These are phyloP conservation scores for Carettochelys insculpta DNA, from an alignment of 2,113 vertebrate genomes.

Conservation along the genomic window DNA sequence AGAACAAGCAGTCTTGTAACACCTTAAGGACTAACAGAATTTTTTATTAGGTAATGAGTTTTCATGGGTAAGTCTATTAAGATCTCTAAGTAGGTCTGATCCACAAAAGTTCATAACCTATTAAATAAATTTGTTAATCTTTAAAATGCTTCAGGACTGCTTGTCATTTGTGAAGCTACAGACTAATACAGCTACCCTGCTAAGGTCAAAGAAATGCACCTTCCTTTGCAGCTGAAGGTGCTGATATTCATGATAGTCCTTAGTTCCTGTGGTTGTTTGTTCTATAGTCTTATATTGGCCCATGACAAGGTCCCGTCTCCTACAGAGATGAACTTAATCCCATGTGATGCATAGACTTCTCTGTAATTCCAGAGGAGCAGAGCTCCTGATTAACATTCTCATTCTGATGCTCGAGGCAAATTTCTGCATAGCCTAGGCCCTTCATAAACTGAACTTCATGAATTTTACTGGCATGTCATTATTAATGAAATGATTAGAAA, in stretches of 20 bases:
- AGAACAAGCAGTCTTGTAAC: too few species aligned
- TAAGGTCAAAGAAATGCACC: not conserved
- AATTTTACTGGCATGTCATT: not conserved
- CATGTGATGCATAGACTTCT: not conserved
- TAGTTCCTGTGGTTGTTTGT: rapidly evolving
- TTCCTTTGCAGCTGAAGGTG: not conserved
- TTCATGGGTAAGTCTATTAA: too few species aligned
- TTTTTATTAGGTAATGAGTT: too few species aligned
- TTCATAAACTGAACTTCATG: not conserved
- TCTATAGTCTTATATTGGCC: not conserved
- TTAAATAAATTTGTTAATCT: too few species aligned
- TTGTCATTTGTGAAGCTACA: too few species aligned
- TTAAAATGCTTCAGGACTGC: too few species aligned
- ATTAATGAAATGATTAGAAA: not conserved
- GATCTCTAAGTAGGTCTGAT: too few species aligned
- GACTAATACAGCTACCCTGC: too few species aligned
- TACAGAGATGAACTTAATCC: not conserved
- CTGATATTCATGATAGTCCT: not conserved
- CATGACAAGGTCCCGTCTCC: not conserved
- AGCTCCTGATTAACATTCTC: not conserved
- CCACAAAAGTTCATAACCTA: too few species aligned
- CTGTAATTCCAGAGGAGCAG: not conserved
- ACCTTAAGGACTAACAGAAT: too few species aligned
- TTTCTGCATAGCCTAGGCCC: not conserved
- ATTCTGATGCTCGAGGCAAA: rapidly evolving